Evolutionary conservation across 2,888 invertebrate genomes (phyloP).

Genomic region (Bibio marci): DNA sequence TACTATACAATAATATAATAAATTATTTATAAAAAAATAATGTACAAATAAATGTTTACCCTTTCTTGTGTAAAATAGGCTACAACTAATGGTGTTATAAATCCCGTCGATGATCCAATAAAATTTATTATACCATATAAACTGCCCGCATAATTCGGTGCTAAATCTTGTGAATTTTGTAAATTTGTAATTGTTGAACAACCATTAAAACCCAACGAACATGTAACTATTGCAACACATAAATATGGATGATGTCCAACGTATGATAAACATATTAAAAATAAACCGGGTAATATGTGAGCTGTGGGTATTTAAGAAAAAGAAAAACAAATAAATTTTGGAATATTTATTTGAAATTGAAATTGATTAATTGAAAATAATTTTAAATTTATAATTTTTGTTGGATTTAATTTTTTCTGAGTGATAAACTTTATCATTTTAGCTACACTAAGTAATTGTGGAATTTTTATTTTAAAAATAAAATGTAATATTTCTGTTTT

Average conservation of each 20-base stretch:
- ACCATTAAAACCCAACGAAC: slow-evolving; percentile 49
- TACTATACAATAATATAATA: background rate
- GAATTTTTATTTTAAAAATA: too few relatives aligned
- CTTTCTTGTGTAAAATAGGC: slow-evolving; percentile 38
- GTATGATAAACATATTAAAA: slow-evolving; percentile 36
- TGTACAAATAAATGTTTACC: too few relatives aligned
- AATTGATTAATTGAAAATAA: too few relatives aligned
- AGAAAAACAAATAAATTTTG: too few relatives aligned
- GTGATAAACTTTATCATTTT: too few relatives aligned
- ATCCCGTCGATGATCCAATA: slow-evolving; percentile 49
- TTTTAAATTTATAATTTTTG: too few relatives aligned
- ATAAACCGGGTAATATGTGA: slow-evolving; percentile 39
- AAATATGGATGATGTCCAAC: slow-evolving; percentile 43
- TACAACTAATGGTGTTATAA: slow-evolving; percentile 51
- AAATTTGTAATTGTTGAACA: slow-evolving; percentile 43
- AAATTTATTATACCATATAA: slow-evolving; percentile 59
- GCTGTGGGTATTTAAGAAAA: too few relatives aligned
- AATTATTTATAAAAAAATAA: too few relatives aligned
- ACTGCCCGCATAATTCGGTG: slow-evolving; percentile 56
- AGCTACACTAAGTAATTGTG: too few relatives aligned
- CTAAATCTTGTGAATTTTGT: slow-evolving; percentile 49
- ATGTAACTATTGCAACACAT: slow-evolving; percentile 44
- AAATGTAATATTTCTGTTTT: too few relatives aligned
- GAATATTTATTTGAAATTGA: too few relatives aligned
- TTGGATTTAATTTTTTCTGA: too few relatives aligned